phyloP scores from a whole-genome alignment of 2,888 invertebrate species.

The Schrankia costaestrigalis region DNA sequence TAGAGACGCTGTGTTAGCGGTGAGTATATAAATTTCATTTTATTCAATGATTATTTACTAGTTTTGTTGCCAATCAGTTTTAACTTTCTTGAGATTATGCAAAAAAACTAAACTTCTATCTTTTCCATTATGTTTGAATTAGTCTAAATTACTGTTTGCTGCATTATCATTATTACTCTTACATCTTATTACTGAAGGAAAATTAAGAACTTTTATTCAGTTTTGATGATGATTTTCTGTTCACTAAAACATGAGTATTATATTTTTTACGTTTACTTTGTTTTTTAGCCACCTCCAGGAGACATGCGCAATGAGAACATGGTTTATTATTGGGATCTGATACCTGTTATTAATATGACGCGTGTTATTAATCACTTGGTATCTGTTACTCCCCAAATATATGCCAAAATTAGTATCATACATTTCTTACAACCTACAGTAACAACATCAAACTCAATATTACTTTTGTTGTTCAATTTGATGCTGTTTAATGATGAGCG shows the following conservation, averaged over 20 bases:
- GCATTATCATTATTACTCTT: background rate
- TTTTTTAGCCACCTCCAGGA: constrained; percentile 39
- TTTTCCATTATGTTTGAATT: background rate
- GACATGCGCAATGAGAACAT: constrained; percentile 54
- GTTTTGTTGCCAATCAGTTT: background rate
- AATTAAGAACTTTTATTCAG: background rate
- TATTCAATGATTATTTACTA: too few relatives aligned
- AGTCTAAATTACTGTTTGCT: background rate
- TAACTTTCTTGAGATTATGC: background rate
- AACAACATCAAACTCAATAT: constrained; percentile 45
- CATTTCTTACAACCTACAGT: constrained; percentile 57
- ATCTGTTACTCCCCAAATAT: constrained; percentile 42
- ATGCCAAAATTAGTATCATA: constrained; percentile 38
- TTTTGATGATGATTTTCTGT: background rate
- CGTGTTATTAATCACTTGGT: constrained; percentile 56
- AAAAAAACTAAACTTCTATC: background rate
- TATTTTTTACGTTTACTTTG: too few relatives aligned
- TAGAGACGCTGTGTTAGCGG: constrained; percentile 51
- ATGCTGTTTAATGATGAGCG: constrained; percentile 55
- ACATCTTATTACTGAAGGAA: background rate
- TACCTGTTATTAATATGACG: constrained; percentile 64
- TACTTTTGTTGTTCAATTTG: constrained; percentile 54
- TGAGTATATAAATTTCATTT: constrained; percentile 35
- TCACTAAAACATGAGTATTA: too few relatives aligned
- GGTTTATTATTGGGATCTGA: constrained; percentile 60